Conservation (phyloP, 2,888 invertebrate genomes). For the Hemicrepidius hirtus region DNA sequence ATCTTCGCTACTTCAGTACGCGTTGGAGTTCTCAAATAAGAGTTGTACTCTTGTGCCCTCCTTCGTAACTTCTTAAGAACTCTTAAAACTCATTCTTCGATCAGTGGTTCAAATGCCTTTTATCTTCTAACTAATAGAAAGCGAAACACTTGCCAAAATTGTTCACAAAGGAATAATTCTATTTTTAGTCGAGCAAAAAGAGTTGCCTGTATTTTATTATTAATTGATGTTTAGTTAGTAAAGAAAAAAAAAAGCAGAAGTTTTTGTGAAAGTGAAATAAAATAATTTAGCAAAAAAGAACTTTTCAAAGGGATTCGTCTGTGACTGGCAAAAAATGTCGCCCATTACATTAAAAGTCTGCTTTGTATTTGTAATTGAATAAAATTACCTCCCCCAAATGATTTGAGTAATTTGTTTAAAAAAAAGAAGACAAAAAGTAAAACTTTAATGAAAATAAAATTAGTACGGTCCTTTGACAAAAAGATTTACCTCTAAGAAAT, state of each 20-base stretch:
- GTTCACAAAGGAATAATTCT: not conserved
- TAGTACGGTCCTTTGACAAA: too few species aligned
- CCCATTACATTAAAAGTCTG: constrained; percentile 5
- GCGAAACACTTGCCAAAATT: not conserved
- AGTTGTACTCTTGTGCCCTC: constrained; percentile 21
- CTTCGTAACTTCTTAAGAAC: constrained; percentile 30
- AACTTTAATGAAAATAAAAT: too few species aligned
- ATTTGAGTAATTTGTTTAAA: too few species aligned
- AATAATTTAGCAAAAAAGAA: not conserved
- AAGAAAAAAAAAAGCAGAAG: too few species aligned
- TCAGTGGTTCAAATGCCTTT: constrained; percentile 18
- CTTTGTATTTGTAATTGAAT: not conserved
- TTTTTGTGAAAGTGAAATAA: not conserved
- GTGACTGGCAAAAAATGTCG: not conserved
- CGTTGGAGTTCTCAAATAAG: constrained; percentile 28
- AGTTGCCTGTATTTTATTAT: too few species aligned
- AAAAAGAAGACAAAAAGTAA: too few species aligned
- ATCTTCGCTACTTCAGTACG: constrained; percentile 28
- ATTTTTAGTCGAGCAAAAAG: not conserved
- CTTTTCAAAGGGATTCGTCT: not conserved
- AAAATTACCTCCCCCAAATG: constrained; percentile 6
- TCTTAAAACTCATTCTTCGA: constrained; percentile 32
- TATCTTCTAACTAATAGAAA: not conserved
- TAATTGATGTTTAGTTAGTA: too few species aligned
- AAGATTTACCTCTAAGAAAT: too few species aligned